Conservation (phyloP, 2,113 vertebrate species). For the Prietella phreatophila region DNA sequence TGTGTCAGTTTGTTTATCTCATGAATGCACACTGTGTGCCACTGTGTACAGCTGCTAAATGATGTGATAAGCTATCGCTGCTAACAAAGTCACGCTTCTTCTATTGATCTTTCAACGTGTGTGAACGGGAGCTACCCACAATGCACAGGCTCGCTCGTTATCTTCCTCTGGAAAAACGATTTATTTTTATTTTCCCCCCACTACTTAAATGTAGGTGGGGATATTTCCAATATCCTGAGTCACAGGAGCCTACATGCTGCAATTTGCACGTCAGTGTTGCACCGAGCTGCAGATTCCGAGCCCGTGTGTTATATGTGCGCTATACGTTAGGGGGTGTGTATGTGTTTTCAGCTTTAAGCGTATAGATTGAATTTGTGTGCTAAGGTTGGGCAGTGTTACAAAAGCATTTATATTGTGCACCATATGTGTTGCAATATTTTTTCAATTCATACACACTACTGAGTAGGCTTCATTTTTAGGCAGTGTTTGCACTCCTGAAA, state of each 20-base stretch:
- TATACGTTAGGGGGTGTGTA: neutral
- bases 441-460: neutral
- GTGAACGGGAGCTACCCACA: neutral
- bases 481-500: neutral
- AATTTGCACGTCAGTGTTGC: conserved; percentile 2
- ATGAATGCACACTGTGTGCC: neutral
- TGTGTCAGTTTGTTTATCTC: conserved; percentile 25
- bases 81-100: conserved; percentile 3
- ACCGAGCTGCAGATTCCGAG: neutral
- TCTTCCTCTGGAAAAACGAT: neutral
- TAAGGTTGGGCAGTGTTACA: neutral
- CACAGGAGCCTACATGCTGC: conserved; percentile 6
- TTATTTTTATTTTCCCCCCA: no score
- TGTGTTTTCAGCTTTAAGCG: neutral
- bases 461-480: neutral
- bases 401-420: neutral
- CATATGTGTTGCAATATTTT: neutral
- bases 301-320: no score
- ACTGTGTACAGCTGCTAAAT: conserved; percentile 28
- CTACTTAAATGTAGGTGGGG: conserved; percentile 19
- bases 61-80: conserved; percentile 18
- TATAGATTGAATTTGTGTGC: neutral
- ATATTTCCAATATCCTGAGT: conserved; percentile 14
- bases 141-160: neutral
- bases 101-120: neutral